These are phyloP conservation scores for Drosophila carrolli DNA, from an alignment of 1,140 invertebrate species.

Conservation along the genomic window DNA sequence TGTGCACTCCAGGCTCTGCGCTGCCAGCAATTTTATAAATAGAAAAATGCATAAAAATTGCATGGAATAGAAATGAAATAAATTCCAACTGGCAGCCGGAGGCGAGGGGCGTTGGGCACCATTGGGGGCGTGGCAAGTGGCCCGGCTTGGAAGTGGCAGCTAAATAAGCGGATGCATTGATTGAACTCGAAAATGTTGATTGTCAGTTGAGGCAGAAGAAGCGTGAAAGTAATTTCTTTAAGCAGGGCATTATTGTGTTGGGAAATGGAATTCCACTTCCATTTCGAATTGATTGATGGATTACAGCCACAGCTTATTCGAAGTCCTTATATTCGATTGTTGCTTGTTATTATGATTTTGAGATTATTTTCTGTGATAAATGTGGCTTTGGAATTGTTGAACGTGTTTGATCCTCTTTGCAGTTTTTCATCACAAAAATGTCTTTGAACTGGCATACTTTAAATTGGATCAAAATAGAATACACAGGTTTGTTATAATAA, in stretches of 20 bases:
- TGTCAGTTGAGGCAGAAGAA: slow-evolving; percentile 40
- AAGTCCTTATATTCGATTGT: background rate
- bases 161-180: slow-evolving; percentile 70
- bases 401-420: background rate
- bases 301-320: slow-evolving; percentile 6
- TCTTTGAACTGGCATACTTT: background rate
- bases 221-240: slow-evolving; percentile 51
- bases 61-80: slow-evolving; percentile 76
- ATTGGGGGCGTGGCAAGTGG: slow-evolving; percentile 22
- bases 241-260: slow-evolving; percentile 35
- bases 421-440: background rate
- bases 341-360: background rate
- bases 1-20: slow-evolving; percentile 22
- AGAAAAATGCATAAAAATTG: slow-evolving; percentile 60
- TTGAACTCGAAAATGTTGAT: slow-evolving; percentile 65
- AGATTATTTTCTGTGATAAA: slow-evolving; percentile 1
- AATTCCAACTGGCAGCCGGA: slow-evolving; percentile 46
- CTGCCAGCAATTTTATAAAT: slow-evolving; percentile 64
- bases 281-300: slow-evolving; percentile 26
- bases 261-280: slow-evolving; percentile 20
- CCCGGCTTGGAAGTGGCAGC: slow-evolving; percentile 43
- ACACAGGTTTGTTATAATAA: too few relatives aligned
- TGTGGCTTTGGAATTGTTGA: background rate
- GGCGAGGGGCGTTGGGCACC: background rate
- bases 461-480: too few relatives aligned